Base-by-base conservation (phyloP, 2,113 vertebrate genomes). In the Microcebus tavaratra region DNA sequence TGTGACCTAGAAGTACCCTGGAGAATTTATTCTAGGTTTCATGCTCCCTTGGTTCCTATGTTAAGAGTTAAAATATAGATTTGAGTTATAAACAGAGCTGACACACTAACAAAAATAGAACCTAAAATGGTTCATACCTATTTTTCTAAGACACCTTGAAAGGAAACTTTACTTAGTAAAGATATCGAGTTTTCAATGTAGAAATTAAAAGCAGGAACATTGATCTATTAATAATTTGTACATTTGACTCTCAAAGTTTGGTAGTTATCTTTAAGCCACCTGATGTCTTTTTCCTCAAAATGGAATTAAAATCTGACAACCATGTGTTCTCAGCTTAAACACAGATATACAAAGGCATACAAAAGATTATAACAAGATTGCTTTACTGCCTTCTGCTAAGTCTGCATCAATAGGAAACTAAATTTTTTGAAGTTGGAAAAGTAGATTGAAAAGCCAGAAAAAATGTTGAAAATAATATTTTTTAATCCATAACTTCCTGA, bases 51-150 rank as follows among this genome's bases (percentile, higher is more conserved):
- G 87, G 10, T 94, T 96, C 80, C 88, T 85, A 85, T n/a, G 78
- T 82, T 96, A 93, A 87, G 73, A 91, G 61, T 94, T 90, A 94
- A 90, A 91, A 87, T 90, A 92, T 25, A 88, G 81, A 94, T 94
- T 89, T 89, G 82, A 67, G 59, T 84, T 93, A 94, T 85, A 76
- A 87, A 92, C 59, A 83, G 55, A 82, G 11, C 34, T 96, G 95
- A 83, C 17, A 93, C n/a, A 87, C 11, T 84, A 79, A 42, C 80
- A 88, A 90, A 94, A 85, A 88, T 78, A 95, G 45, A 81, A 84
- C 8, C 57, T 79, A 82, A 81, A 96, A 57, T 82, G 59, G 27
- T 36, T 27, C 12, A 59, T 91, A 57, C 42, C 45, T 73, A 83
- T 89, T 91, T 95, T 57, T 70, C 20, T n/a, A 86, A 97, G 59